Percentiles rank a stretch among this genome's conserved stretches.
These are phyloP conservation scores for Gasterosteus nipponicus DNA, from an alignment of 2,113 vertebrate genomes.

Conservation along the genomic window DNA sequence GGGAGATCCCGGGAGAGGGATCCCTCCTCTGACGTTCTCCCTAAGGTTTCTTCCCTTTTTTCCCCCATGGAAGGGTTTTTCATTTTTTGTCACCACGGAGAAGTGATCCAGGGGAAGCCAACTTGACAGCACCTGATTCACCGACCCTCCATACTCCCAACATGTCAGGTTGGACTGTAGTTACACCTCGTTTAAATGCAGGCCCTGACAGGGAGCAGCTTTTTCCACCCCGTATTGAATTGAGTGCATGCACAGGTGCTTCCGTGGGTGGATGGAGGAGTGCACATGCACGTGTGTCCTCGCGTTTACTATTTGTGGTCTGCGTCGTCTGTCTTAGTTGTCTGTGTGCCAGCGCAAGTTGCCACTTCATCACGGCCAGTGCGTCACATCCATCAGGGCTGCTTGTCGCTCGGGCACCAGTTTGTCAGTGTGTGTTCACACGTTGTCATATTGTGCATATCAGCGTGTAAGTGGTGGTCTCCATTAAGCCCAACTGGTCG, in stretches of 20 bases:
- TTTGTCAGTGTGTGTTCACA: constrained; percentile 49
- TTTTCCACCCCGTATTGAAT: constrained; percentile 37
- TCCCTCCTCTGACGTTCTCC: no score
- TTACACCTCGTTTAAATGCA: constrained; percentile 70
- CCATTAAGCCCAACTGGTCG: not conserved
- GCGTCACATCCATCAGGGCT: constrained; percentile 62
- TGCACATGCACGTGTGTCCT: constrained; percentile 27
- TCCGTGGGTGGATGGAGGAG: constrained; percentile 35
- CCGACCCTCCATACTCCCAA: not conserved
- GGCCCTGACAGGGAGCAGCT: constrained; percentile 61
- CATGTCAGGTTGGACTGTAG: constrained; percentile 62
- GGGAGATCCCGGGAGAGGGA: no score
- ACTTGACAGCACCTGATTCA: constrained; percentile 45
- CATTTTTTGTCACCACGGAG: constrained; percentile 19
- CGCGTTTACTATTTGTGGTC: constrained; percentile 65
- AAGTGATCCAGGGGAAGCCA: constrained; percentile 51
- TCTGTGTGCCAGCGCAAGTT: constrained; percentile 65
- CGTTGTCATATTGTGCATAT: constrained; percentile 37
- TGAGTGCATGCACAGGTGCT: constrained; percentile 33
- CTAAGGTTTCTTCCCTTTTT: no score
- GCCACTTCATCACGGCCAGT: constrained; percentile 67
- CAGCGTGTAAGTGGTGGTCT: not conserved
- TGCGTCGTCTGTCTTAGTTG: constrained; percentile 45
- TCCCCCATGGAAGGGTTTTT: no score
- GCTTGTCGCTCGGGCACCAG: constrained; percentile 20